These are phyloP conservation scores for Sericinus montela DNA, from an alignment of 2,888 invertebrate genomes.

Conservation along the genomic window DNA sequence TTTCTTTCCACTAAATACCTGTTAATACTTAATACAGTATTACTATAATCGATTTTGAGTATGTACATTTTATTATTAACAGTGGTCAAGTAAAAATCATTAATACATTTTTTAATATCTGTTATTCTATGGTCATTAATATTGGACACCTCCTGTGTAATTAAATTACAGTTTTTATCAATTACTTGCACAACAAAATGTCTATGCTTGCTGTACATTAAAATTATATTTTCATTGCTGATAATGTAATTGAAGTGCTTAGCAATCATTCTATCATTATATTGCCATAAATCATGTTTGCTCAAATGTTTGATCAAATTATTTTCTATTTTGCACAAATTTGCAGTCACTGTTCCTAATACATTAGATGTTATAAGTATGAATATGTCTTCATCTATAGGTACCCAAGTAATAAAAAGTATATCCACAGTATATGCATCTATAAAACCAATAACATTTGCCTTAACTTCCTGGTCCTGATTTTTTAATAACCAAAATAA, in stretches of 20 bases:
- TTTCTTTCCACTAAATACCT: slow-evolving; percentile 38
- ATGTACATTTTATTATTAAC: slow-evolving; percentile 48
- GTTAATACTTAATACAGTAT: slow-evolving; percentile 27
- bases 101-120: slow-evolving; percentile 32
- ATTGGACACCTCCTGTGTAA: slow-evolving; percentile 44
- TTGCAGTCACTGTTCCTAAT: slow-evolving; percentile 42
- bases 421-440: slow-evolving; percentile 39
- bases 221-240: slow-evolving; percentile 36
- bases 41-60: slow-evolving; percentile 29
- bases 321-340: slow-evolving; percentile 35
- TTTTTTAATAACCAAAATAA: slow-evolving; percentile 48
- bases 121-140: slow-evolving; percentile 58
- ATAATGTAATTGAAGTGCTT: slow-evolving; percentile 34
- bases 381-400: slow-evolving; percentile 30
- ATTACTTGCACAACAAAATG: slow-evolving; percentile 50
- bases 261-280: slow-evolving; percentile 54
- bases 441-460: slow-evolving; percentile 31
- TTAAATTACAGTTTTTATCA: slow-evolving; percentile 36
- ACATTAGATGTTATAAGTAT: slow-evolving; percentile 43
- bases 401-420: slow-evolving; percentile 44
- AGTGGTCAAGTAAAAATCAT: slow-evolving; percentile 41
- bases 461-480: slow-evolving; percentile 23
- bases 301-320: slow-evolving; percentile 29
- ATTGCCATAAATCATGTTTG: slow-evolving; percentile 40
- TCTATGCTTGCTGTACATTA: slow-evolving; percentile 57